Percentiles rank a stretch among this genome's conserved stretches.
These are phyloP conservation scores for Dysdera silvatica DNA, from an alignment of 1,140 invertebrate genomes.

Conservation along the genomic window DNA sequence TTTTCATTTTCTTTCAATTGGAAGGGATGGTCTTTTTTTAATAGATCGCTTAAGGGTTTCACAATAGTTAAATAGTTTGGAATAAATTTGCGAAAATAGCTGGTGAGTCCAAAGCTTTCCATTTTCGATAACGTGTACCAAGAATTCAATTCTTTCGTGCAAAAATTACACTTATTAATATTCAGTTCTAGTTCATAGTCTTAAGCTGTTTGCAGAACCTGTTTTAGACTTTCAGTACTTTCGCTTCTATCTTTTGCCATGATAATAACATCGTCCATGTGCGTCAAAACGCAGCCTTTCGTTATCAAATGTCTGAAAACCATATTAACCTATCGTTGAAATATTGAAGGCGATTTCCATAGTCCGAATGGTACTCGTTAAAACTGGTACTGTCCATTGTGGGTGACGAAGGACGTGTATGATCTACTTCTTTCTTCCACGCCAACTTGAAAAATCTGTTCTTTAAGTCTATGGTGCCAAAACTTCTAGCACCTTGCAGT, in stretches of 20 bases:
- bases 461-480: background rate
- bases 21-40: constrained; percentile 42
- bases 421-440: background rate
- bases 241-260: background rate
- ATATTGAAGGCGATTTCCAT: background rate
- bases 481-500: background rate
- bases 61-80: constrained; percentile 36
- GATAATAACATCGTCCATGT: constrained; percentile 22
- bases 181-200: constrained; percentile 1
- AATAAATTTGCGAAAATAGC: constrained; percentile 41
- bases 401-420: background rate
- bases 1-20: constrained; percentile 39
- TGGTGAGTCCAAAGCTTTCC: constrained; percentile 35
- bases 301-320: background rate
- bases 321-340: constrained; percentile 3
- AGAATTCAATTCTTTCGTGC: constrained; percentile 5
- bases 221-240: background rate
- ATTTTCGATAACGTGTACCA: background rate
- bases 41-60: constrained; percentile 39
- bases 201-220: background rate
- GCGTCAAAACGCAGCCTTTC: background rate
- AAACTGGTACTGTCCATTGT: background rate
- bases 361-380: background rate
- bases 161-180: constrained; percentile 17
- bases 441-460: constrained; percentile 3